A percentile compares a stretch with the other conserved stretches of the same genome.
Conservation (phyloP, 2,797 vertebrate genomes). For the Platalea minor region DNA sequence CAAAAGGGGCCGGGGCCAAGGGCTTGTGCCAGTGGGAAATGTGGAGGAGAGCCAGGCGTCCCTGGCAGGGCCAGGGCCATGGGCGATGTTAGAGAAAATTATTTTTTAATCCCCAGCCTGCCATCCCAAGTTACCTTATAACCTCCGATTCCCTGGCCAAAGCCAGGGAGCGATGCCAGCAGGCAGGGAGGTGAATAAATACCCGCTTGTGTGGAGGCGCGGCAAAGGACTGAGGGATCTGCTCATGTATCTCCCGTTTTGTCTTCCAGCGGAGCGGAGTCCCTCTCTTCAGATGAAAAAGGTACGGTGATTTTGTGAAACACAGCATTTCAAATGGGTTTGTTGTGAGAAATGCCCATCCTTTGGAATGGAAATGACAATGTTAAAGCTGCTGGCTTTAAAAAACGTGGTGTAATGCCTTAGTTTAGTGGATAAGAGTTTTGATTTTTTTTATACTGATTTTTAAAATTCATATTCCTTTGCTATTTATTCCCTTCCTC, state of each 20-base stretch:
- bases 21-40: background rate
- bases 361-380: background rate
- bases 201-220: accelerated
- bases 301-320: background rate
- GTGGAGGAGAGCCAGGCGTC: background rate
- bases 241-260: background rate
- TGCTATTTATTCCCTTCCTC: background rate
- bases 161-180: background rate
- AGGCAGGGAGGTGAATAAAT: background rate
- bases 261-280: slow-evolving; percentile 42
- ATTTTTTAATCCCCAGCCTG: background rate
- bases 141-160: accelerated
- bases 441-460: no score
- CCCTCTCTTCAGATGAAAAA: slow-evolving; percentile 52
- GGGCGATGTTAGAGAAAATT: background rate
- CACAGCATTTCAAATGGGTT: background rate
- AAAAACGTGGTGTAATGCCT: accelerated
- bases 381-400: background rate
- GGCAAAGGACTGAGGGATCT: background rate
- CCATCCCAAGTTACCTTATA: background rate
- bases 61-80: background rate
- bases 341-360: background rate
- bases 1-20: accelerated
- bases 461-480: background rate
- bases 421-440: background rate